A percentile compares a stretch with the other conserved stretches of the same genome.
Conservation (phyloP, 2,888 invertebrate genomes). For the Rhagium mordax region DNA sequence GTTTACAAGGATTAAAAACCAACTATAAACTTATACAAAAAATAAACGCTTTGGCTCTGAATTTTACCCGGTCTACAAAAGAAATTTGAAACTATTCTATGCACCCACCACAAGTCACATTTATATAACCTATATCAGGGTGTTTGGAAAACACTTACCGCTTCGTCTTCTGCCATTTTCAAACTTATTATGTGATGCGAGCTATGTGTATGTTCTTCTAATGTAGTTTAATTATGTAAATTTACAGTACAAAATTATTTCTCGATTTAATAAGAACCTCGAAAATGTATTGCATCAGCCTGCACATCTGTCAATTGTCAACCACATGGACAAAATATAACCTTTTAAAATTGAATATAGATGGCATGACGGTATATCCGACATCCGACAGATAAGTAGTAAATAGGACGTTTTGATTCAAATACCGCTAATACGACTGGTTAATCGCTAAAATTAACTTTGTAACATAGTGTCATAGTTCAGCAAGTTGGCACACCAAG, state of each 20-base stretch:
- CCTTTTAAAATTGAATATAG: too few relatives aligned
- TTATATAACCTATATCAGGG: conserved; percentile 21
- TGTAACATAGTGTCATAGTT: too few relatives aligned
- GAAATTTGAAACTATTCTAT: too few relatives aligned
- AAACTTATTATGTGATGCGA: neutral
- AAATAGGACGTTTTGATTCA: too few relatives aligned
- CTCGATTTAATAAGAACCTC: neutral
- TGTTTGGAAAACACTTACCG: conserved; percentile 65
- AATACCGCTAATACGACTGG: too few relatives aligned
- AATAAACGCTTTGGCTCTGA: neutral
- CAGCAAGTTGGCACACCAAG: too few relatives aligned
- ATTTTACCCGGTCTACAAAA: too few relatives aligned
- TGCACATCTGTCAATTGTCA: neutral
- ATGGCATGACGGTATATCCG: too few relatives aligned
- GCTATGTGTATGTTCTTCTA: neutral
- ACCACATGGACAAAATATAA: neutral
- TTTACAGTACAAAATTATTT: conserved; percentile 3
- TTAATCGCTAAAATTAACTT: too few relatives aligned
- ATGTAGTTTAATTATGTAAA: neutral
- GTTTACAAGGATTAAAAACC: conserved; percentile 21
- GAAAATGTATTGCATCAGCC: conserved; percentile 56
- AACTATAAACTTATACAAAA: too few relatives aligned
- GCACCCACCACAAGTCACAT: neutral
- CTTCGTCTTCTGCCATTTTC: conserved; percentile 73
- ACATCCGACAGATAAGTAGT: too few relatives aligned